Percentiles rank a stretch among this genome's conserved stretches.
phyloP scores from a whole-genome alignment of 2,888 invertebrate genomes.

The Chymomyza caudatula region DNA sequence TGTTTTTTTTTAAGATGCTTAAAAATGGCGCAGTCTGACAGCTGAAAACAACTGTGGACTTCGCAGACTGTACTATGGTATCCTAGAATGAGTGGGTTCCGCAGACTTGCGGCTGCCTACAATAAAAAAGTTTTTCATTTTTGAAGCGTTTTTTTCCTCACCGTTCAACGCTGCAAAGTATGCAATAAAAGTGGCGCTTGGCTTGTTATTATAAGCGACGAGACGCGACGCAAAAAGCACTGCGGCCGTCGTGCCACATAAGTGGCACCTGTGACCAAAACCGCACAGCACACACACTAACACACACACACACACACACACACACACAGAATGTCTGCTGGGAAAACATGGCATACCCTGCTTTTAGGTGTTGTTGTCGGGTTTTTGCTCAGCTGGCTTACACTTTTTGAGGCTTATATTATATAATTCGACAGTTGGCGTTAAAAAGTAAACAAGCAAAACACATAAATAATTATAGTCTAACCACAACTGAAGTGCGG shows the following conservation, averaged over 20 bases:
- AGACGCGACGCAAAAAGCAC: slow-evolving; percentile 16
- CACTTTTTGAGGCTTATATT: slow-evolving; percentile 49
- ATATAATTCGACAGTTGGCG: slow-evolving; percentile 60
- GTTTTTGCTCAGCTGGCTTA: neutral
- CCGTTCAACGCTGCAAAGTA: slow-evolving; percentile 7
- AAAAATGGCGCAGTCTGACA: slow-evolving; percentile 56
- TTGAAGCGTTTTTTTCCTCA: neutral
- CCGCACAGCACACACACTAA: slow-evolving; percentile 24
- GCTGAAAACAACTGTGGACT: neutral
- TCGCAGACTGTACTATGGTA: neutral
- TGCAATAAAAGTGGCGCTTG: slow-evolving; percentile 3
- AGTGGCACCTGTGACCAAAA: slow-evolving; percentile 69
- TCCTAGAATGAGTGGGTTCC: neutral
- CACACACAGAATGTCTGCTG: neutral
- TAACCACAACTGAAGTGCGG: neutral
- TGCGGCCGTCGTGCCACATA: slow-evolving; percentile 48
- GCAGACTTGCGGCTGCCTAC: slow-evolving; percentile 15
- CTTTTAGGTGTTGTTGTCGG: neutral
- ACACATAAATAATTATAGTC: neutral
- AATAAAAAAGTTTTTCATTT: slow-evolving; percentile 57
- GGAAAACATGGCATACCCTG: neutral
- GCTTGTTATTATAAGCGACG: slow-evolving; percentile 37
- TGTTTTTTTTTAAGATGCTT: slow-evolving; percentile 62
- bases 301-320: slow-evolving; percentile 18
- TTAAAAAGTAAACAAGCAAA: slow-evolving; percentile 26